Percentiles rank a stretch among this genome's conserved stretches.
Evolutionary conservation across 2,113 vertebrate species (phyloP).

Genomic region (Pan troglodytes): DNA sequence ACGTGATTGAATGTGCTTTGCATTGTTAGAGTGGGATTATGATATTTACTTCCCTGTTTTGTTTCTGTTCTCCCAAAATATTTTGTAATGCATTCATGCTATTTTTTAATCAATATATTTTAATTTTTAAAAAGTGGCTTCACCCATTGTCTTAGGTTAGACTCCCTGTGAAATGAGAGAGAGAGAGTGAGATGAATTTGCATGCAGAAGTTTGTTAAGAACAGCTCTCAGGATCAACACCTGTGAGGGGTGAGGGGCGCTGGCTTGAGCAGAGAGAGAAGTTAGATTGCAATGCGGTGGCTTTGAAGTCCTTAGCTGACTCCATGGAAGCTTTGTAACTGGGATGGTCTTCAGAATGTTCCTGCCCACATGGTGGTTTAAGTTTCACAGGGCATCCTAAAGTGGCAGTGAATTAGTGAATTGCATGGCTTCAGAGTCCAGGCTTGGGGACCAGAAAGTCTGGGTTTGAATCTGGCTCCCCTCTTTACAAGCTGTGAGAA

Average conservation of each 20-base stretch:
- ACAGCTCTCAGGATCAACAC: not conserved
- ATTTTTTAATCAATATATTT: not conserved
- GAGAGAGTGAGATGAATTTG: not conserved
- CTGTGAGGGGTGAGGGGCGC: not conserved
- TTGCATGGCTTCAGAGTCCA: not conserved
- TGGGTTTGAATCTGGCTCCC: not conserved
- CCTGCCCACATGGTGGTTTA: not conserved
- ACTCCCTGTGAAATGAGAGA: not conserved
- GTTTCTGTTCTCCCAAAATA: not conserved
- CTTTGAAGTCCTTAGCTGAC: not conserved
- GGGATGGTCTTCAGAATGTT: not conserved
- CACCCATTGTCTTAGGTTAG: not conserved
- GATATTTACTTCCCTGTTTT: not conserved
- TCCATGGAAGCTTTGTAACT: not conserved
- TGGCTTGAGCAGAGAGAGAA: not conserved
- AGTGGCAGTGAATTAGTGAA: too few species aligned
- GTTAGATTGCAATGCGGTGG: rapidly evolving
- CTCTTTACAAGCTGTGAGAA: not conserved
- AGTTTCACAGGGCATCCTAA: not conserved
- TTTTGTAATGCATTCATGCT: not conserved
- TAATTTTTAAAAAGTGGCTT: not conserved
- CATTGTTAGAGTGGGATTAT: not conserved
- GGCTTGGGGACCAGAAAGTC: not conserved
- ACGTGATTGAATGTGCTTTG: not conserved
- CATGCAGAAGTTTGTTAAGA: not conserved